phyloP scores from a whole-genome alignment of 2,888 invertebrate species.

The Euplagia quadripunctaria region DNA sequence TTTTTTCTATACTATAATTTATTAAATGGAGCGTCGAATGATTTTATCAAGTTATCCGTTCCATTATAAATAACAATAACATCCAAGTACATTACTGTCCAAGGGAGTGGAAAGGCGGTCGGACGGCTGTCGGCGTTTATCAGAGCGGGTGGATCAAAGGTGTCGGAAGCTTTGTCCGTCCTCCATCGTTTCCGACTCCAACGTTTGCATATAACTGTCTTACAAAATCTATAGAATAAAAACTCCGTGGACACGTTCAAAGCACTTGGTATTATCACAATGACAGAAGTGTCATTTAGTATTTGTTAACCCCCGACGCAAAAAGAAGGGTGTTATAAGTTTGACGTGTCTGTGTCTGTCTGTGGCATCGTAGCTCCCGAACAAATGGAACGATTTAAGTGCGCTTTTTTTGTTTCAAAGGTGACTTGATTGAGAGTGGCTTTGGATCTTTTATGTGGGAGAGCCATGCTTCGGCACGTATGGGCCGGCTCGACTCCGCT shows the following conservation, averaged over 20 bases:
- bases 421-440: too few relatives aligned
- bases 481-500: too few relatives aligned
- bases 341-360: too few relatives aligned
- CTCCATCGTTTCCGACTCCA: constrained; percentile 8
- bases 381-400: too few relatives aligned
- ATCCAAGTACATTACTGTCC: constrained; percentile 7
- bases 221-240: not conserved
- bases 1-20: too few relatives aligned
- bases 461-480: too few relatives aligned
- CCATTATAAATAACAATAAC: not conserved
- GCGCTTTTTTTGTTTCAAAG: too few relatives aligned
- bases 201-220: constrained; percentile 2
- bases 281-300: too few relatives aligned
- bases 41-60: not conserved
- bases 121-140: constrained; percentile 39
- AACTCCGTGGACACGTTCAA: not conserved
- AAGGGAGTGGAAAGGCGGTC: constrained; percentile 6
- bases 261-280: not conserved
- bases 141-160: constrained; percentile 40
- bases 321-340: too few relatives aligned
- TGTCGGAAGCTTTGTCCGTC: constrained; percentile 27
- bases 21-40: not conserved
- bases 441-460: too few relatives aligned
- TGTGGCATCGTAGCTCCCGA: too few relatives aligned
- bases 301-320: too few relatives aligned